These are phyloP conservation scores for Cremastobaeus sp. DNA, from an alignment of 2,888 invertebrate species.

Conservation along the genomic window DNA sequence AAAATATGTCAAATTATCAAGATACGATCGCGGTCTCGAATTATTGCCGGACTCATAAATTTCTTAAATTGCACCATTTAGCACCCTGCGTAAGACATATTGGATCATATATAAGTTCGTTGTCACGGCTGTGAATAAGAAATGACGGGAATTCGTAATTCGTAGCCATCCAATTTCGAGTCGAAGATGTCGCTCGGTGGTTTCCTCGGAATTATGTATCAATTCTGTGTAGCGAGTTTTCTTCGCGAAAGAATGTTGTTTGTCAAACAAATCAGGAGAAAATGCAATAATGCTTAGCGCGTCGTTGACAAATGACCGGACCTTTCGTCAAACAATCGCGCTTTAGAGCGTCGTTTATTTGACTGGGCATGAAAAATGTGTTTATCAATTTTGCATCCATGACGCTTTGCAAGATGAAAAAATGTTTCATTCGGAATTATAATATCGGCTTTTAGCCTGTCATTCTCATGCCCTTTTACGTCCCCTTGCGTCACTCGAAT, in stretches of 20 bases:
- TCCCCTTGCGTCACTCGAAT: too few species aligned
- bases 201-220: conserved; percentile 34
- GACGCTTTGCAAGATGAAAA: too few species aligned
- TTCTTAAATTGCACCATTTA: conserved; percentile 44
- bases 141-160: conserved; percentile 46
- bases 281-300: not conserved
- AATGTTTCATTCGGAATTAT: not conserved
- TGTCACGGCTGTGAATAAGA: conserved; percentile 31
- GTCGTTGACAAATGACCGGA: conserved; percentile 1
- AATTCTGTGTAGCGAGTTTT: conserved; percentile 22
- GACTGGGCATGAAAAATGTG: not conserved
- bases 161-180: conserved; percentile 28
- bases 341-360: conserved; percentile 5
- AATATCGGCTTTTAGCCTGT: too few species aligned
- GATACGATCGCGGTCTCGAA: conserved; percentile 23
- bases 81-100: conserved; percentile 25
- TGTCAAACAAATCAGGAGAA: conserved; percentile 22
- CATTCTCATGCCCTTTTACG: too few species aligned
- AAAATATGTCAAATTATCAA: conserved; percentile 14
- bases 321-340: conserved; percentile 5
- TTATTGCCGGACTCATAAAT: conserved; percentile 42
- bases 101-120: conserved; percentile 22
- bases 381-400: too few species aligned
- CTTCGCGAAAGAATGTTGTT: conserved; percentile 15
- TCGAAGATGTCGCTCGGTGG: conserved; percentile 5